Evolutionary conservation across 2,113 vertebrate species (phyloP), one percentile per base, ranked within the genome.

Genomic region (Channa argus): DNA sequence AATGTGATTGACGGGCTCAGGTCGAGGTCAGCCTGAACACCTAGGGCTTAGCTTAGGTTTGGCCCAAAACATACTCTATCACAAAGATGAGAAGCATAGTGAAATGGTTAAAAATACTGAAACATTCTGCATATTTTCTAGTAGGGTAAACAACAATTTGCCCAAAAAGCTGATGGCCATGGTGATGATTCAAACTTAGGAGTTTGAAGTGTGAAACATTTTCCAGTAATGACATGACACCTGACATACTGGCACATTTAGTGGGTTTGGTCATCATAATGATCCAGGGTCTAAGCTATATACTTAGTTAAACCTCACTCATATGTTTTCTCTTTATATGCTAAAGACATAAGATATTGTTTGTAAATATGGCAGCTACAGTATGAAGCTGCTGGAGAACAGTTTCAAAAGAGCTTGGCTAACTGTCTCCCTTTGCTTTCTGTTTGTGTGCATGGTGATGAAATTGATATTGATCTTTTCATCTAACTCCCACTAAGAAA

Each of bases 381-480:
- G 24, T 24, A 24, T 36, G n/a, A 14, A 55, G 13, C 34, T 11
- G 36, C 10, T 64, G 24, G 5, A 72, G n/a, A 15, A 13, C 8
- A 63, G 2, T 11, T 60, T 36, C 12, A 14, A 65, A 34, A 12
- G 14, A 52, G 14, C 9, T 11, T 13, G 0, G 5, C 47, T 39
- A 50, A 77, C 11, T 10, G 39, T 49, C 39, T 24, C 47, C 44
- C 3, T 56, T 41, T 54, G 13, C 39, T 71, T 80, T 63, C 37
- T 38, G 58, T 1, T 50, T 11, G n/a, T 7, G 11, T 59, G n/a
- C 33, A 12, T 5, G 1, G 38, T 43, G 33, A 47, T 75, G 7
- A 63, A 70, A 70, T 5, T 46, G 14, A 50, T 63, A 70, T 65
- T 67, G 71, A 72, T 77, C 53, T 63, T 41, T 46, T 70, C 37